A percentile compares a stretch with the other conserved stretches of the same genome.
These are phyloP conservation scores for Buathra laborator DNA, from an alignment of 2,888 invertebrate genomes.

Conservation along the genomic window DNA sequence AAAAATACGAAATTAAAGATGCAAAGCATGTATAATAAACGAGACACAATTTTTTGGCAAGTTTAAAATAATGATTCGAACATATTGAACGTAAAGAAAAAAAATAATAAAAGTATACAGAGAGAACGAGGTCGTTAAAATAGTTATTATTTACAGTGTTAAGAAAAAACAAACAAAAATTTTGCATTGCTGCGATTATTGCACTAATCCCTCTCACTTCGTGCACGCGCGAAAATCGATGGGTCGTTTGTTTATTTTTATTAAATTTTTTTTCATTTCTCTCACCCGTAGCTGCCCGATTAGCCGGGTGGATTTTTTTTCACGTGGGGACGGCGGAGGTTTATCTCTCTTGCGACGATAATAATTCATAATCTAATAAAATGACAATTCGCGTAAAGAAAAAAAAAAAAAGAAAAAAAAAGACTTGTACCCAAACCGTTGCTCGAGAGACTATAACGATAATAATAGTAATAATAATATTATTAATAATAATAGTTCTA, in stretches of 20 bases:
- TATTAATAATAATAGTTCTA: slow-evolving; percentile 43
- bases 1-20: slow-evolving; percentile 19
- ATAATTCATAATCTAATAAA: slow-evolving; percentile 35
- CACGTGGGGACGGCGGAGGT: slow-evolving; percentile 1
- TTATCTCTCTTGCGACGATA: slow-evolving; percentile 10
- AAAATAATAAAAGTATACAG: slow-evolving; percentile 44
- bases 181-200: slow-evolving; percentile 58
- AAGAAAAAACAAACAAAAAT: slow-evolving; percentile 34
- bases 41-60: slow-evolving; percentile 48
- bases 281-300: not conserved
- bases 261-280: slow-evolving; percentile 39
- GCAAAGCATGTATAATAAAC: slow-evolving; percentile 48
- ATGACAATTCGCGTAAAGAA: slow-evolving; percentile 25
- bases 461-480: slow-evolving; percentile 53
- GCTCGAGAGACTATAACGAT: slow-evolving; percentile 58
- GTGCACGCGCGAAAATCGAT: slow-evolving; percentile 56
- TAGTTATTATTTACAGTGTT: slow-evolving; percentile 61
- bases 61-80: slow-evolving; percentile 25
- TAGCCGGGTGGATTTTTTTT: not conserved
- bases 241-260: slow-evolving; percentile 36
- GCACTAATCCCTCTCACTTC: slow-evolving; percentile 65
- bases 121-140: slow-evolving; percentile 42
- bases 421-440: slow-evolving; percentile 41
- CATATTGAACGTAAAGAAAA: slow-evolving; percentile 39
- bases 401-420: slow-evolving; percentile 23